Conservation (phyloP, 2,113 vertebrate species). For the Corvus moneduloides region DNA sequence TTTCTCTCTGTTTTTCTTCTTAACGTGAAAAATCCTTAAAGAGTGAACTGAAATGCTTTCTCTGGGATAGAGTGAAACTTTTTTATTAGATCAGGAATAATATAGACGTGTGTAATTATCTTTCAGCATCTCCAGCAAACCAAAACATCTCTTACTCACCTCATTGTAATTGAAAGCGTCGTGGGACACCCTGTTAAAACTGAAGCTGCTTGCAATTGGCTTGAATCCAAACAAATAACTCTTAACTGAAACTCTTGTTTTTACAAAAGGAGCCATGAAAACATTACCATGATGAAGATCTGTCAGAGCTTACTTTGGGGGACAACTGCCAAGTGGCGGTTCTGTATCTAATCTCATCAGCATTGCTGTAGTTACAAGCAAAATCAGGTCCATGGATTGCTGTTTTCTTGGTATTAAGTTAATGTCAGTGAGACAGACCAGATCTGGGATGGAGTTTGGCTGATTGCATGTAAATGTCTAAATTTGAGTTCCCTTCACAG, state of each 20-base stretch:
- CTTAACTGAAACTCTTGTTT: constrained; percentile 16
- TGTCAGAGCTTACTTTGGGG: neutral
- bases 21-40: neutral
- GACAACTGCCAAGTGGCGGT: constrained; percentile 3
- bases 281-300: neutral
- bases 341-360: constrained; percentile 22
- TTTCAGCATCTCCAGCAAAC: constrained; percentile 1
- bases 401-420: neutral
- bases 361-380: neutral
- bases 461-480: neutral
- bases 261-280: constrained; percentile 22
- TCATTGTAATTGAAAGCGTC: neutral
- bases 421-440: neutral
- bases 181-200: neutral
- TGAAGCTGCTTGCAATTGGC: neutral
- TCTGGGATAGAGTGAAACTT: neutral
- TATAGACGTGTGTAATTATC: constrained; percentile 30
- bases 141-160: constrained; percentile 40
- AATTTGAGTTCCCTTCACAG: neutral
- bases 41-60: neutral
- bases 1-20: constrained; percentile 26
- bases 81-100: constrained; percentile 1
- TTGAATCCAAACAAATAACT: constrained; percentile 33
- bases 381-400: neutral
- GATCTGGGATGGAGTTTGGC: neutral